phyloP scores from a whole-genome alignment of 2,113 vertebrate species.

The human (Homo sapiens) region DNA sequence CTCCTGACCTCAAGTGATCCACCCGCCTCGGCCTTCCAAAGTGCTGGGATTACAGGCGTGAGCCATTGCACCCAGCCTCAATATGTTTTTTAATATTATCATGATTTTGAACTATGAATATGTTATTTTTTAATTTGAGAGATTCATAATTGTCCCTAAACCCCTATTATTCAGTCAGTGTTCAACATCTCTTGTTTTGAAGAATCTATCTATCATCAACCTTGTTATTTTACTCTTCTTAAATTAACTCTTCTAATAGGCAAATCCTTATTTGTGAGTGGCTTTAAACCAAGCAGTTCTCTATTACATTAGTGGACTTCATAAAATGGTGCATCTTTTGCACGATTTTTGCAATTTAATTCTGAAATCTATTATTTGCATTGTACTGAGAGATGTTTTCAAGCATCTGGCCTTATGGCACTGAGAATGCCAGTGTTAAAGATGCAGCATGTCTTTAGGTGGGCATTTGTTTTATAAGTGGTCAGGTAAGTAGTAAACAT shows the following conservation, averaged over 20 bases:
- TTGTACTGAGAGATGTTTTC: background rate
- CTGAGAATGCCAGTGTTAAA: background rate
- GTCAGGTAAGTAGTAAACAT: background rate
- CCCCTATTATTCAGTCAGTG: background rate
- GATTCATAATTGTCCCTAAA: background rate
- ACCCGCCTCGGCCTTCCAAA: too few relatives aligned
- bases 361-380: background rate
- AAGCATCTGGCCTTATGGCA: background rate
- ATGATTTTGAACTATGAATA: slow-evolving; percentile 4
- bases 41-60: too few relatives aligned
- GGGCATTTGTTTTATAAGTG: background rate
- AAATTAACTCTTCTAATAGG: background rate
- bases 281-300: background rate
- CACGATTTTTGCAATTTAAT: background rate
- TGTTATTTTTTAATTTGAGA: background rate
- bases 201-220: background rate
- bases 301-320: background rate
- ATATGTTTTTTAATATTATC: background rate
- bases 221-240: background rate
- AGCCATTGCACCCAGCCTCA: too few relatives aligned
- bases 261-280: background rate
- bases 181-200: background rate
- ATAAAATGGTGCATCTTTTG: background rate
- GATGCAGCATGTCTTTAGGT: background rate
- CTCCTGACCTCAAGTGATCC: too few relatives aligned